A percentile compares a stretch with the other conserved stretches of the same genome.
Conservation (phyloP, 2,113 vertebrate genomes). For the Drymodes brunneopygia region DNA sequence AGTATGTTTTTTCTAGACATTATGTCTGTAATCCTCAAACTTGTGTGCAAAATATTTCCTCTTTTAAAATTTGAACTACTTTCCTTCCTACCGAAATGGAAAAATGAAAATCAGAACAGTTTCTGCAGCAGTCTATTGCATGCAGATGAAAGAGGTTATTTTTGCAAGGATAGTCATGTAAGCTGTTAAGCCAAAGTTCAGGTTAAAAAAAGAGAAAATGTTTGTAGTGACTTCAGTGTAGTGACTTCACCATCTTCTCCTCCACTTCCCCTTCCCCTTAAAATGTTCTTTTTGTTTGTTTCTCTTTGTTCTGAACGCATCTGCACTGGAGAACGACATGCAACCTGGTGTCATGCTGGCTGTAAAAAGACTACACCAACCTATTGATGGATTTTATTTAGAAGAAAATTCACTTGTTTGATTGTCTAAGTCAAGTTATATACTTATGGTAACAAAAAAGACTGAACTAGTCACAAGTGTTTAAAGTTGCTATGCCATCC, state of each 20-base stretch:
- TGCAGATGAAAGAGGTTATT: constrained; percentile 5
- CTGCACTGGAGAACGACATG: background rate
- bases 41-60: background rate
- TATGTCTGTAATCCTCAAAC: background rate
- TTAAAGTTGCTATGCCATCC: background rate
- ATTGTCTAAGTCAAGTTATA: background rate
- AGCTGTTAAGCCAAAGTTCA: background rate
- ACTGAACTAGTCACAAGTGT: background rate
- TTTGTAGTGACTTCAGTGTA: background rate
- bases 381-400: background rate
- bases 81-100: background rate
- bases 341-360: background rate
- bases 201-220: background rate
- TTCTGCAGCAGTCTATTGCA: background rate
- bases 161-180: background rate
- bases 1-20: background rate
- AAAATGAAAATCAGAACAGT: background rate
- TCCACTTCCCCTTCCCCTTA: background rate
- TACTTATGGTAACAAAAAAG: background rate
- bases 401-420: background rate
- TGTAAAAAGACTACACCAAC: background rate
- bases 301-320: background rate
- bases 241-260: background rate
- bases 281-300: background rate
- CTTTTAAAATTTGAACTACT: background rate